phyloP scores from a whole-genome alignment of 2,888 invertebrate genomes.

The Oconnorella tubifera region DNA sequence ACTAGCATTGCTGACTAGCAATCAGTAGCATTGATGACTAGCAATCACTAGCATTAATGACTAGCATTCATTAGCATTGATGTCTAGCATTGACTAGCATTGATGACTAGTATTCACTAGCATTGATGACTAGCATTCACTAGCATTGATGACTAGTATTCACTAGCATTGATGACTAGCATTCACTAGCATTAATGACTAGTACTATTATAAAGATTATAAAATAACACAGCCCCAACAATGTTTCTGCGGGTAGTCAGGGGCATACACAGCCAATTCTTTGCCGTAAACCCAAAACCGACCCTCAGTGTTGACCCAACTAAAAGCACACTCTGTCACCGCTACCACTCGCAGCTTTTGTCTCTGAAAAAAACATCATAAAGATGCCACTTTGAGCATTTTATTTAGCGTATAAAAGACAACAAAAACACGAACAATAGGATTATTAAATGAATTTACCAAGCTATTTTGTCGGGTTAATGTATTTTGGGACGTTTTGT shows the following conservation, averaged over 20 bases:
- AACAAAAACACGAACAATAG: background rate
- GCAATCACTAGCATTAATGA: too few relatives aligned
- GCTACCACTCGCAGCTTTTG: slow-evolving; percentile 43
- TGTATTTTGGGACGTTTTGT: background rate
- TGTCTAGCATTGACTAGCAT: too few relatives aligned
- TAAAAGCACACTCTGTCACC: slow-evolving; percentile 42
- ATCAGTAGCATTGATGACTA: too few relatives aligned
- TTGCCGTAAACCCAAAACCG: slow-evolving; percentile 47
- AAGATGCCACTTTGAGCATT: background rate
- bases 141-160: too few relatives aligned
- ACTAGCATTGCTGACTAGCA: too few relatives aligned
- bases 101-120: too few relatives aligned
- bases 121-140: too few relatives aligned
- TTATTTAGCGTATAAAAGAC: background rate
- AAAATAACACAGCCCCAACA: slow-evolving; percentile 37
- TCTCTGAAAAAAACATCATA: slow-evolving; percentile 33
- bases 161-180: too few relatives aligned
- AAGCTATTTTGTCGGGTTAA: background rate
- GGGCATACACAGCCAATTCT: slow-evolving; percentile 39
- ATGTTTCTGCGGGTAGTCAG: slow-evolving; percentile 47
- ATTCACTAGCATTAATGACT: too few relatives aligned
- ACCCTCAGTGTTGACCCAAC: slow-evolving; percentile 37
- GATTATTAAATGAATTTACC: background rate
- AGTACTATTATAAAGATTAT: too few relatives aligned
- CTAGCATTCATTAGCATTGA: too few relatives aligned